phyloP scores from a whole-genome alignment of 2,113 vertebrate genomes.

The Oreochromis spilurus region DNA sequence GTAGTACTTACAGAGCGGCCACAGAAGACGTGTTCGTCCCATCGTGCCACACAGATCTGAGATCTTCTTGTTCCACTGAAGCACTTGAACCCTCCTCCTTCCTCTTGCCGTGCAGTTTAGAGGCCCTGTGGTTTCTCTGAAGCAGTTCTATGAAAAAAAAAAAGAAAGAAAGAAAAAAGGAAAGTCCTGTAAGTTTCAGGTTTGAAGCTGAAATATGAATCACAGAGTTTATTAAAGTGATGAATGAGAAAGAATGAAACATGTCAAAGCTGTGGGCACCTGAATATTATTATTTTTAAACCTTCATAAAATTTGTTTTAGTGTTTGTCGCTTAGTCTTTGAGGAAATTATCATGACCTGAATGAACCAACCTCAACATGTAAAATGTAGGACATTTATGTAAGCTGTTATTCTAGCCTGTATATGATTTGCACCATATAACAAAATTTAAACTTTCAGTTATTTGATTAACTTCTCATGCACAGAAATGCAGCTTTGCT shows the following conservation, averaged over 20 bases:
- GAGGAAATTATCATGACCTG: neutral
- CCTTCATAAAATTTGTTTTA: neutral
- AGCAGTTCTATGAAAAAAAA: rapidly evolving
- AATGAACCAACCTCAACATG: neutral
- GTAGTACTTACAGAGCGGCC: neutral
- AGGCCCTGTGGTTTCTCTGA: neutral
- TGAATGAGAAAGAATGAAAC: rapidly evolving
- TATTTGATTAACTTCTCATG: neutral
- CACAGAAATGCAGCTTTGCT: neutral
- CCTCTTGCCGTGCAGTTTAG: rapidly evolving
- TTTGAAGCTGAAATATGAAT: neutral
- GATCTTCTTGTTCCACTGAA: neutral
- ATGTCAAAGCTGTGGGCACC: neutral
- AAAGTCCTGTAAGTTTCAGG: neutral
- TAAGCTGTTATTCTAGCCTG: neutral
- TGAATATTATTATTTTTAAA: rapidly evolving
- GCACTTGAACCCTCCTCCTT: neutral
- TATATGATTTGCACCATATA: rapidly evolving
- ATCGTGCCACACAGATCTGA: neutral
- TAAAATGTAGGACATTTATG: neutral
- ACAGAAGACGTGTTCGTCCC: neutral
- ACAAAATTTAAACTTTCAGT: rapidly evolving
- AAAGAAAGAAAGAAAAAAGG: neutral
- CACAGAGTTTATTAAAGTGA: rapidly evolving
- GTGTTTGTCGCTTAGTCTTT: neutral